These are phyloP conservation scores for Cranoglanis bouderius DNA, from an alignment of 2,113 vertebrate species.

Conservation along the genomic window DNA sequence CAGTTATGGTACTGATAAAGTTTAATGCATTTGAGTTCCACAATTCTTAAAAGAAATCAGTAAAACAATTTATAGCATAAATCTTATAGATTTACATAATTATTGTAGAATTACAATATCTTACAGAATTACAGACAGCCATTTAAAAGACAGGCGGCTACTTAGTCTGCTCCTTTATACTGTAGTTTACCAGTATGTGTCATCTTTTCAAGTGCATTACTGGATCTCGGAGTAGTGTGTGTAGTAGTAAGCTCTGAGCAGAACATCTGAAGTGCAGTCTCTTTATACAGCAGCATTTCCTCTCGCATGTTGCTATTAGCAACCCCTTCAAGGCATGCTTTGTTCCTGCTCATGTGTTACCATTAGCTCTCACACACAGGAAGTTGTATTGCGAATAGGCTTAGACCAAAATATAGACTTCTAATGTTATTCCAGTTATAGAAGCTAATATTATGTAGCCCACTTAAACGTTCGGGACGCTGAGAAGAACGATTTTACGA, in stretches of 20 bases:
- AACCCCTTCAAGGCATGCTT: constrained; percentile 76
- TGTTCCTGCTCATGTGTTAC: constrained; percentile 61
- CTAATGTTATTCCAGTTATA: background rate
- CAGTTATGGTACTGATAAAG: background rate
- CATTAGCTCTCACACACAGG: constrained; percentile 37
- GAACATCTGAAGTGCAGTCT: constrained; percentile 5
- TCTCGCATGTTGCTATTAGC: constrained; percentile 81
- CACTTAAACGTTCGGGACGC: background rate
- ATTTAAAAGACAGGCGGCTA: background rate
- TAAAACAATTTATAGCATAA: no score
- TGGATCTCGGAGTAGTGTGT: background rate
- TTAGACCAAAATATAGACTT: background rate
- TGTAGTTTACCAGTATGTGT: background rate
- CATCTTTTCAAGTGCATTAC: constrained; percentile 7
- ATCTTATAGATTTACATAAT: background rate
- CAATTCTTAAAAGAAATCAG: background rate
- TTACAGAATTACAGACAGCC: background rate
- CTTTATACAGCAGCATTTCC: constrained; percentile 54
- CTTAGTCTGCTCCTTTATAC: background rate
- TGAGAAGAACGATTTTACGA: background rate
- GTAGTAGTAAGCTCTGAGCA: background rate
- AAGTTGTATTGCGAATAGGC: constrained; percentile 8
- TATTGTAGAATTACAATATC: background rate
- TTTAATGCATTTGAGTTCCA: background rate
- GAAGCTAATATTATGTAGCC: background rate